Evolutionary conservation across 2,888 invertebrate species (phyloP).

Genomic region (Congeria kusceri): DNA sequence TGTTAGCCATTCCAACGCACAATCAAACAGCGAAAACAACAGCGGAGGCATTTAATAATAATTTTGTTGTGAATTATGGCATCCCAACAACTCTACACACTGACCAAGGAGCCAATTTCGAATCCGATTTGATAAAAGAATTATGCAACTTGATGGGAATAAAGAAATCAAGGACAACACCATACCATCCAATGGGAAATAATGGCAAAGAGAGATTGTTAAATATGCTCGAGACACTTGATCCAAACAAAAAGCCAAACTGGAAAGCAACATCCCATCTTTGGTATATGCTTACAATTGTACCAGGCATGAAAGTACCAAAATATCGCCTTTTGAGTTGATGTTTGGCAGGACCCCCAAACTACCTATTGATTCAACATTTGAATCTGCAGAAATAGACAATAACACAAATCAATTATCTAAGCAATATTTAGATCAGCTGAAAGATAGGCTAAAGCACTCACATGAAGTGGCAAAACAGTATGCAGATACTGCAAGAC

Average conservation of each 20-base stretch:
- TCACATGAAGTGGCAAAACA: slow-evolving; percentile 29
- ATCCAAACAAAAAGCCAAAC: slow-evolving; percentile 29
- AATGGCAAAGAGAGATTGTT: slow-evolving; percentile 44
- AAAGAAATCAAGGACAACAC: slow-evolving; percentile 45
- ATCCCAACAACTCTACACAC: slow-evolving; percentile 42
- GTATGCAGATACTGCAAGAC: not conserved
- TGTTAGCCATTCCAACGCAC: slow-evolving; percentile 33
- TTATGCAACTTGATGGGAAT: slow-evolving; percentile 22
- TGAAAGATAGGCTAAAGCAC: slow-evolving; percentile 28
- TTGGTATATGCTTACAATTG: slow-evolving; percentile 42
- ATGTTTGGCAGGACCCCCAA: slow-evolving; percentile 46
- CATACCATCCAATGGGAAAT: slow-evolving; percentile 56
- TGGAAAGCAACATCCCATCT: slow-evolving; percentile 39
- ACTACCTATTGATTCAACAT: slow-evolving; percentile 48
- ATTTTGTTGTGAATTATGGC: slow-evolving; percentile 45
- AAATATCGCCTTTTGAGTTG: slow-evolving; percentile 33
- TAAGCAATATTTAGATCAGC: slow-evolving; percentile 14
- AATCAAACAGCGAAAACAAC: slow-evolving; percentile 51
- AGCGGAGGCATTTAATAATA: slow-evolving; percentile 28
- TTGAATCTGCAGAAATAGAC: slow-evolving; percentile 16
- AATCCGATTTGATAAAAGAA: slow-evolving; percentile 36
- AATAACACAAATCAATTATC: slow-evolving; percentile 6
- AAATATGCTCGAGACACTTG: slow-evolving; percentile 39
- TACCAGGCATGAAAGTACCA: slow-evolving; percentile 32
- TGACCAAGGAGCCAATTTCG: slow-evolving; percentile 53